Base-by-base conservation (phyloP, 2,113 vertebrate species). In the Oreochromis spilurus region DNA sequence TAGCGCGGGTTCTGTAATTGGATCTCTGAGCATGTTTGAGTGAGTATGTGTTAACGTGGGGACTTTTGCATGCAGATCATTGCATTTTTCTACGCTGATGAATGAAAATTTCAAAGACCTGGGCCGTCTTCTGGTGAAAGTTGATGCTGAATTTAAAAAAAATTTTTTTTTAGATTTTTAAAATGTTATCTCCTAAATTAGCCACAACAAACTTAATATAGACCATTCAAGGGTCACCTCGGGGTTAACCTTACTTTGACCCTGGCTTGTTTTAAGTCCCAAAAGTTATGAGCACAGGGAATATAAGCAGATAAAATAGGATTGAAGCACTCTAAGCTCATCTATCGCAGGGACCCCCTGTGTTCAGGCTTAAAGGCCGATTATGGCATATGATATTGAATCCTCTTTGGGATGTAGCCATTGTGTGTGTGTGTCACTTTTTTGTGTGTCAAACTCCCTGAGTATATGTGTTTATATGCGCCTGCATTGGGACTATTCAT, bases 321-420 rank as follows among this genome's bases (percentile, higher is more conserved):
- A 93, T 92, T 94, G 92, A 43, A 86, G 85, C 5, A 7, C 83
- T 88, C 85, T 93, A 95, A 95, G 91, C 92, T 88, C 85, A 90
- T 92, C 89, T 91, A 92, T 93, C 21, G 83, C 79, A 55, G 84
- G 90, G 91, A 92, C 87, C 92, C 92, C 93, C 91, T 83, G 87
- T 91, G 87, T 75, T 87, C 87, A 34, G 91, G 91, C 90, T 96
- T 94, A 93, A 89, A 86, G 88, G 78, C 55, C 38, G 94, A 96
- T 95, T 95, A 94, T 84, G 84, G 87, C 93, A 90, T 90, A 94
- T 95, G 95, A 95, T 95, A 94, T 94, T 93, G 91, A 96, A 95
- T 95, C 94, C 93, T 95, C 93, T 94, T 93, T 95, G 89, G 89
- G 77, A 88, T 91, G 79, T 16, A 75, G 38, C 91, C 87, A 92